phyloP scores from a whole-genome alignment of 2,888 invertebrate species.

The Acrobasis suavella region DNA sequence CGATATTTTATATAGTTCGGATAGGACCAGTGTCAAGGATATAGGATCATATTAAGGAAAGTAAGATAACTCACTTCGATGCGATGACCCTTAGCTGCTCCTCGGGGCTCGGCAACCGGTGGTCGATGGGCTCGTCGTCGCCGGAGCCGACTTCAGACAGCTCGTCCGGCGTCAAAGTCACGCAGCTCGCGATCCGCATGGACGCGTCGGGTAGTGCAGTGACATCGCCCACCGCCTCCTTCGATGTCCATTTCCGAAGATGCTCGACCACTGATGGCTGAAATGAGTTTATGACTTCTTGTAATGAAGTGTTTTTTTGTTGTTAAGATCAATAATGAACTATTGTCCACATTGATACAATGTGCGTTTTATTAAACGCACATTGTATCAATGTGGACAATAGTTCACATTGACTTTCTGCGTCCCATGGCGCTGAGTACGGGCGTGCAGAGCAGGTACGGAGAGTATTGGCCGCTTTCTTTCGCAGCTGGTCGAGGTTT shows the following conservation, averaged over 20 bases:
- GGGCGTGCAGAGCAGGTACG: conserved; percentile 91
- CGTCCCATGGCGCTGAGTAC: conserved; percentile 88
- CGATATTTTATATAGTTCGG: too few relatives aligned
- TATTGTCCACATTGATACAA: conserved; percentile 94
- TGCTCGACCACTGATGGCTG: conserved; percentile 92
- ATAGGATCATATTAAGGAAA: too few relatives aligned
- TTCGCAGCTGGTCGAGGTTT: conserved; percentile 85
- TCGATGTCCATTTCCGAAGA: conserved; percentile 92
- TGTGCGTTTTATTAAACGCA: too few relatives aligned
- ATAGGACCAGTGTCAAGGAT: too few relatives aligned
- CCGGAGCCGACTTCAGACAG: conserved; percentile 82
- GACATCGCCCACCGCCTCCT: conserved; percentile 90
- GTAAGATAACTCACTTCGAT: conserved; percentile 84
- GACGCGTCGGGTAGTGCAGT: conserved; percentile 91
- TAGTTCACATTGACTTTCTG: conserved; percentile 90
- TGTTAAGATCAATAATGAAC: conserved; percentile 76
- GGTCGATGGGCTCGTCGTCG: conserved; percentile 89
- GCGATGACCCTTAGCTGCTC: conserved; percentile 92
- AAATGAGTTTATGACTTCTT: conserved; percentile 34
- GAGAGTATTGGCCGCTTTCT: conserved; percentile 83
- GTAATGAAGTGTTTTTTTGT: too few relatives aligned
- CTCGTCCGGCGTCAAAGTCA: conserved; percentile 75
- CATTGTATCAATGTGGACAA: too few relatives aligned
- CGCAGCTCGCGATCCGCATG: conserved; percentile 84
- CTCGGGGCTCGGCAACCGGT: conserved; percentile 93